Base-by-base conservation (phyloP, 2,888 invertebrate species). In the Sepiola atlantica region DNA sequence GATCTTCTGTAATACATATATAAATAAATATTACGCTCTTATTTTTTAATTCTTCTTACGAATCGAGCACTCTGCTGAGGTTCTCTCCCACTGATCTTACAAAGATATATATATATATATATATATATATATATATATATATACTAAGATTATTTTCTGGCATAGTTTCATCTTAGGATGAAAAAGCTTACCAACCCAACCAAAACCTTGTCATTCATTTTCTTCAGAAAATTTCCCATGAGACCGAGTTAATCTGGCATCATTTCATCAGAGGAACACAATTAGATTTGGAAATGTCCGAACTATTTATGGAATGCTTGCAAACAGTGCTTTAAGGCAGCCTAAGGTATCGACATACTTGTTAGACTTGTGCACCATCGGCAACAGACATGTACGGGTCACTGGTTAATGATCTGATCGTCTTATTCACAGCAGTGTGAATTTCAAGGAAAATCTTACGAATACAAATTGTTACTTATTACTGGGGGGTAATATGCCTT, bases 201-300 rank as follows among this genome's bases (percentile, higher is more conserved):
- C 77, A 77, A 77, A 77, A 32, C 2, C 61, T 24, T 32, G 77
- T 77, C 77, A 14, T 77, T 77, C n/a, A 77, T n/a, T n/a, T n/a
- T 77, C 16, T 77, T 32, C 77, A 77, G 77, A 77, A 77, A 77
- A 77, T 77, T 77, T 77, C 77, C 77, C 77, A 77, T 12, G 77
- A 77, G 77, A 77, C 77, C 77, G 32, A 77, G 77, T 77, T 77
- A 77, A 77, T n/a, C 77, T 77, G 77, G n/a, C 77, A 77, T 77
- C 77, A 77, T n/a, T 77, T 77, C 77, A 77, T 77, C 77, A 77
- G 77, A 77, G 77, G 32, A 77, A 77, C 16, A 14, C 77, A 77
- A 77, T 77, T 77, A 77, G 77, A 77, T 77, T 77, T 77, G 77
- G 77, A 77, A 77, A 77, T n/a, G 77, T 77, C 16, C 77, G 77